Base-by-base conservation (phyloP, 2,888 invertebrate genomes). In the Sphaerophoria taeniata region DNA sequence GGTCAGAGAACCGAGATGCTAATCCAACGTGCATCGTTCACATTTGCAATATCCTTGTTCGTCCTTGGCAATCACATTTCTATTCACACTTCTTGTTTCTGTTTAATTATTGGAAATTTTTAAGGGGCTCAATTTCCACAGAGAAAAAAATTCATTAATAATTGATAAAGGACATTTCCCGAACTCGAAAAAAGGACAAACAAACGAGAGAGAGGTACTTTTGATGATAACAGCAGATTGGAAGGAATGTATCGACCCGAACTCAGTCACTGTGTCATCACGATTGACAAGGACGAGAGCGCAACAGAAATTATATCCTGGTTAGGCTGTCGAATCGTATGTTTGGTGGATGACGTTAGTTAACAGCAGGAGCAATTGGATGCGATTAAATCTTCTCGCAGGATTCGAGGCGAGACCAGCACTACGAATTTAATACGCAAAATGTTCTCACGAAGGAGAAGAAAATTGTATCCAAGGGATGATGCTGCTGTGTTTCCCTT, bases 281-380 rank as follows among this genome's bases (percentile, higher is more conserved):
- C 81, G 72, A 81, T 80, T 77, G 81, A 53, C 76, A 77, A 85
- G 81, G 81, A 81, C 76, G 75, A 80, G 75, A 60, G 39, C 63
- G 81, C 81, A 81, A 81, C 72, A 73, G 76, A 70, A 61, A 67
- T 61, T 39, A 33, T 70, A 80, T 69, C 80, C 65, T 72, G 56
- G 69, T 69, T 63, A 58, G 55, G 43, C 36, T 16, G 49, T 56
- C 6, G 12, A 33, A 39, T 11, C 65, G 49, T 53, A 3, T 6
- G 24, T n/a, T 67, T 12, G n/a, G 31, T 7, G 16, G 7, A 6
- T 60, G 12, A 9, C 12, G 16, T 43, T 65, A 12, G 36, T 24
- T 24, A 11, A 45, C 9, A 6, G 9, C 39, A 7, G 43, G 12
- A 43, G 61, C 61, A 55, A 73, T 60, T 24, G 24, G 24, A 53